Evolutionary conservation across 2,888 invertebrate genomes (phyloP).

Genomic region (Pristionchus maxplancki): DNA sequence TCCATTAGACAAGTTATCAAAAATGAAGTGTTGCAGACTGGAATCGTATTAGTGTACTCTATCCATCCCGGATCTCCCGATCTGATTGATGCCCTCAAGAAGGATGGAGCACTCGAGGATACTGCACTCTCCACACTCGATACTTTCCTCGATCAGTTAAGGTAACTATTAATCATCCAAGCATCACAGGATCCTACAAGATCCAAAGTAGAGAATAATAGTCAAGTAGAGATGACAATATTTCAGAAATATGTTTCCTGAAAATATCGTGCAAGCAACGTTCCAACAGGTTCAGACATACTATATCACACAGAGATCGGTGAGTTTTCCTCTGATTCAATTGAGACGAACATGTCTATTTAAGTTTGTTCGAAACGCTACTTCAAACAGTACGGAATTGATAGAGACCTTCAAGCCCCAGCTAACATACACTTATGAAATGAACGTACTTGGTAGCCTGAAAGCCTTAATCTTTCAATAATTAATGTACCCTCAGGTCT

Average conservation of each 20-base stretch:
- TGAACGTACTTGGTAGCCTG: constrained; percentile 83
- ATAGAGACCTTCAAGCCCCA: constrained; percentile 67
- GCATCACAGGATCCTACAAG: neutral
- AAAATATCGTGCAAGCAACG: constrained; percentile 90
- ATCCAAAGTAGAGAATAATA: neutral
- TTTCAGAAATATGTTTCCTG: constrained; percentile 90
- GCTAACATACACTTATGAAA: constrained; percentile 81
- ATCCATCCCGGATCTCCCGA: constrained; percentile 84
- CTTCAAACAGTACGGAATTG: constrained; percentile 61
- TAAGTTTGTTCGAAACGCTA: constrained; percentile 55
- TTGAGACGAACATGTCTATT: neutral
- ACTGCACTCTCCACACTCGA: constrained; percentile 82
- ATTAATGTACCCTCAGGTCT: constrained; percentile 86
- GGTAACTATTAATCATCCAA: constrained; percentile 83
- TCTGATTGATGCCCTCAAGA: constrained; percentile 73
- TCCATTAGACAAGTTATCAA: too few species aligned
- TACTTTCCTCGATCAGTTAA: constrained; percentile 90
- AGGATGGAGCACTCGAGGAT: constrained; percentile 74
- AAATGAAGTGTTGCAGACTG: constrained; percentile 76
- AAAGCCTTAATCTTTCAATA: neutral
- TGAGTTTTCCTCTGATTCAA: neutral
- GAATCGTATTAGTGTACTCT: constrained; percentile 83
- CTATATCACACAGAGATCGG: constrained; percentile 69
- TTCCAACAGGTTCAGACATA: constrained; percentile 77
- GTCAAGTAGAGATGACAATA: neutral